phyloP scores from a whole-genome alignment of 2,888 invertebrate species.

The Griposia aprilina region DNA sequence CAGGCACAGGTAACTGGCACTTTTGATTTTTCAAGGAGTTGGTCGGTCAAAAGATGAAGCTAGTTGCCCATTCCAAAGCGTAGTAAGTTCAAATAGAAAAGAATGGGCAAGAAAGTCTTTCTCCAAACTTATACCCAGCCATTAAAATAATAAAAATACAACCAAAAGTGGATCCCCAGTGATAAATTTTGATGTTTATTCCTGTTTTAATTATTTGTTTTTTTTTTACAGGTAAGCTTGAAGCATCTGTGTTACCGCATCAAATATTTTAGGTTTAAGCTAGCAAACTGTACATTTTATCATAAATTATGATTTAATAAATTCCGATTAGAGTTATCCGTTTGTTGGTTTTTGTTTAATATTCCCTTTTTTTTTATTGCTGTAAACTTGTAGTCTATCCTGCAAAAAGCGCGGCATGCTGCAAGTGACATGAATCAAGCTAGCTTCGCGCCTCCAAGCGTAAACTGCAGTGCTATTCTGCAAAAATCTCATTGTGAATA shows the following conservation, averaged over 20 bases:
- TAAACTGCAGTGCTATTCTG: not conserved
- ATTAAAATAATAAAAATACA: not conserved
- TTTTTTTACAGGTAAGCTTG: conserved; percentile 71
- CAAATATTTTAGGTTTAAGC: conserved; percentile 80
- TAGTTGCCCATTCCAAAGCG: not conserved
- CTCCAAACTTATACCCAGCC: not conserved
- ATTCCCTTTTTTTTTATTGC: not conserved
- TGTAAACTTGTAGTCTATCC: not conserved
- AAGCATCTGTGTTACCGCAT: conserved; percentile 66
- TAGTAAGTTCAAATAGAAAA: not conserved
- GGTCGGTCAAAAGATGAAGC: not conserved
- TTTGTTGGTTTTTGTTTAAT: conserved; percentile 5
- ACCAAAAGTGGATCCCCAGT: not conserved
- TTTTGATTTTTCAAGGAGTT: not conserved
- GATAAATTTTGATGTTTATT: not conserved
- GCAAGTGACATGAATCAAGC: not conserved
- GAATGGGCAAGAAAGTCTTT: not conserved
- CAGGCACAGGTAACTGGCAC: not conserved
- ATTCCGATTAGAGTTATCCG: conserved; percentile 68
- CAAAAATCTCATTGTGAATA: not conserved
- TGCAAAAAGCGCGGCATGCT: not conserved
- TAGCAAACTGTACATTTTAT: conserved; percentile 81
- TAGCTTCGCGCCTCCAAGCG: not conserved
- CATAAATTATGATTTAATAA: conserved; percentile 77
- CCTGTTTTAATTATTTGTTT: not conserved